Conservation (phyloP, 2,888 invertebrate genomes). For the Deroplatys truncata region DNA sequence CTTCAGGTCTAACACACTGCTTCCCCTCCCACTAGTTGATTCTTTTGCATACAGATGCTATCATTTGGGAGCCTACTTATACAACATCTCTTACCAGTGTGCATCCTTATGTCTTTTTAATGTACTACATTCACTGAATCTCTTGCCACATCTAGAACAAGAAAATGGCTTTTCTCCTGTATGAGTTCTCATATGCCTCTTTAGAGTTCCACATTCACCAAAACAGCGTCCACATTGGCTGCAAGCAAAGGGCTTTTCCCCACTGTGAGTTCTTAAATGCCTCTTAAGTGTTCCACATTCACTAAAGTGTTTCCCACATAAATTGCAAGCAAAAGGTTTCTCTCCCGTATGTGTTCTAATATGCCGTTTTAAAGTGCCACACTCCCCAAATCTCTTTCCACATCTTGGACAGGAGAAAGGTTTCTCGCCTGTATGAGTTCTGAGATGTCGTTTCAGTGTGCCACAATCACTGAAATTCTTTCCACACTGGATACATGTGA, state of each 20-base stretch:
- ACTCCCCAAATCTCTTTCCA: conserved; percentile 2
- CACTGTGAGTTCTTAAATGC: not conserved
- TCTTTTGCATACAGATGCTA: no score
- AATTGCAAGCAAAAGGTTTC: not conserved
- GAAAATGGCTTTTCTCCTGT: conserved; percentile 5
- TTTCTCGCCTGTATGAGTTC: conserved; percentile 1
- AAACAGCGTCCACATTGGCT: not conserved
- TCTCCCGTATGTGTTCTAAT: not conserved
- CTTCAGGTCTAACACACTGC: no score
- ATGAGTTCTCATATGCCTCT: conserved; percentile 7
- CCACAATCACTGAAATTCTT: conserved; percentile 3
- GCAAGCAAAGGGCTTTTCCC: not conserved
- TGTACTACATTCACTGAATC: conserved; percentile 4
- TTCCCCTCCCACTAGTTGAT: no score
- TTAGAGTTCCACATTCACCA: conserved; percentile 4
- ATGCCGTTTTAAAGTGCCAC: conserved; percentile 1
- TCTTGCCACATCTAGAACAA: not conserved
- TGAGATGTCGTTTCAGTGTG: not conserved
- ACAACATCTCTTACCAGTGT: not conserved
- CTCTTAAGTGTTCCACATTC: conserved; percentile 7
- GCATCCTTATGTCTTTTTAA: conserved; percentile 8
- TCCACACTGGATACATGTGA: not conserved
- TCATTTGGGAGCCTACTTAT: no score
- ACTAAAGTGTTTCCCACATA: conserved; percentile 4
- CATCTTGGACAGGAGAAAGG: conserved; percentile 1